Evolutionary conservation across 2,888 invertebrate species (phyloP), one percentile per base, ranked within the genome.

Genomic region (Tineola bisselliella): DNA sequence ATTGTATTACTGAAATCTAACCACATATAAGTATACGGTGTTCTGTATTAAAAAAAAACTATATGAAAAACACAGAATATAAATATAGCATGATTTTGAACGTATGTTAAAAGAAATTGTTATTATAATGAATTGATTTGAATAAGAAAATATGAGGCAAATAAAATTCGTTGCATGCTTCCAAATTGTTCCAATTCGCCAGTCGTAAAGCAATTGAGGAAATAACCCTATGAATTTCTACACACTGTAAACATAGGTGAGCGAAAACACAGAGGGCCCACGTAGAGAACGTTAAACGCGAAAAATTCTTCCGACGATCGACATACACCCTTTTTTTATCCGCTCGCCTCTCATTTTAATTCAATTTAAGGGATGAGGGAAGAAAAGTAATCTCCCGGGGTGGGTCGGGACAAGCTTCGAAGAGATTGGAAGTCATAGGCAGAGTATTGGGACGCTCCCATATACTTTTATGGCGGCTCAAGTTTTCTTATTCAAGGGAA

Each of bases 341-440:
- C 79, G 79, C 81, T 83, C 77, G 76, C 79, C 81, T 79, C 81
- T 80, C 81, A 81, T 84, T 84, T 84, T 82, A 84, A 84, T 84
- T 84, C 84, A 84, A 84, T 84, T 82, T 81, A 80, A 77, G 79
- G 81, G 81, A 84, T 84, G 81, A 79, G 75, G 81, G 79, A 33
- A 78, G 79, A 81, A 82, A 84, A 81, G 84, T 84, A 84, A 84
- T 84, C 81, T 84, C 73, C 76, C 73, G 81, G 83, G 83, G 81
- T 73, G 80, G 84, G 84, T 81, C 76, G 79, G 78, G 79, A 79
- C 77, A 71, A 74, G 81, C 75, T 79, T 76, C 78, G 71, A 77
- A 80, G 80, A 82, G 81, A 84, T 84, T 84, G 84, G 83, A 83
- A 84, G 81, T 83, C 84, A 82, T 83, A 79, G 81, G 68, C 79